A percentile compares a stretch with the other conserved stretches of the same genome.
Conservation (phyloP, 1,140 invertebrate species). For the Macrobrachium nipponense region DNA sequence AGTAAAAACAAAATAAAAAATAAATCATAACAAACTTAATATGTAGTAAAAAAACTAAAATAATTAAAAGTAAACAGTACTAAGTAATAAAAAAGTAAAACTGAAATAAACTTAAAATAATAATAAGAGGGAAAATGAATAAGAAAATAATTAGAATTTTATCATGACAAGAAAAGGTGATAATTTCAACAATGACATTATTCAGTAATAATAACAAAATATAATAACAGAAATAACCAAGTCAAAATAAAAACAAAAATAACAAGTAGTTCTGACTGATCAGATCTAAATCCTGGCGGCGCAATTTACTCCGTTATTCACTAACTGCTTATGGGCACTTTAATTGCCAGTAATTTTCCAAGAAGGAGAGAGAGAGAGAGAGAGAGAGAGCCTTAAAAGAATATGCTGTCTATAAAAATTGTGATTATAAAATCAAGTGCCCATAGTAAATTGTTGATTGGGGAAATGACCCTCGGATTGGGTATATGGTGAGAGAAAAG, state of each 20-base stretch:
- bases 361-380: neutral
- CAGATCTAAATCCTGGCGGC: too few species aligned
- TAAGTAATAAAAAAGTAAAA: neutral
- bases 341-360: neutral
- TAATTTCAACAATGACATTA: neutral
- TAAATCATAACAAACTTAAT: conserved; percentile 6
- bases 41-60: neutral
- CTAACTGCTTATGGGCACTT: too few species aligned
- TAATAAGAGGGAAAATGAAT: neutral
- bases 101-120: neutral
- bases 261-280: too few species aligned
- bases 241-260: too few species aligned
- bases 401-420: neutral
- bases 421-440: too few species aligned
- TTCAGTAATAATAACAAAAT: neutral
- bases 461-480: too few species aligned
- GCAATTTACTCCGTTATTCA: too few species aligned
- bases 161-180: neutral
- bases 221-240: neutral
- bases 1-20: neutral
- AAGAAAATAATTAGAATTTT: neutral
- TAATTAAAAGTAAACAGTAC: neutral
- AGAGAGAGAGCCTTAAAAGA: neutral
- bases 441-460: too few species aligned
- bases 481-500: too few species aligned